Base-by-base conservation (phyloP, 2,113 vertebrate genomes). In the Turnix velox region DNA sequence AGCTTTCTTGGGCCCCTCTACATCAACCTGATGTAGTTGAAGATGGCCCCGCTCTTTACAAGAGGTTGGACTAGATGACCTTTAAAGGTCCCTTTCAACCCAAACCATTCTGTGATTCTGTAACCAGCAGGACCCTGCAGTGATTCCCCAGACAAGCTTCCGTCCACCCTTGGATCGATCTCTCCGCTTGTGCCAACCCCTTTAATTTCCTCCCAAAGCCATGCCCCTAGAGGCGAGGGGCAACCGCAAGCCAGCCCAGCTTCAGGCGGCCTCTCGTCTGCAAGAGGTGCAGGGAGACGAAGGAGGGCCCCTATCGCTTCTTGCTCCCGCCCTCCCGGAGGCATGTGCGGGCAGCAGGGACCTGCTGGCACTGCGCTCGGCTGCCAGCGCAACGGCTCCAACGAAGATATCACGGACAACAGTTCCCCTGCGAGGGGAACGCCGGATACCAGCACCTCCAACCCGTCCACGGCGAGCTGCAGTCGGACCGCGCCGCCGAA, bases 401-500 rank as follows among this genome's bases (percentile, higher is more conserved):
- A 5, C 3, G 14, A 16, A 55, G 33, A 23, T 1, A 23, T 4
- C 27, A 17, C 7, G 1, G 4, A 6, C 2, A 9, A 7, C 19
- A 14, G 3, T 46, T 17, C 13, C 42, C 49, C n/a, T 18, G 5
- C 1, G 7, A 2, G 3, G 3, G 4, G 4, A 8, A 10, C 13
- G 22, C 4, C 25, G 2, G 16, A 13, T 33, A 18, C 18, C 11
- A 1, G 10, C 27, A 7, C n/a, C 14, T 7, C 31, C 14, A 4
- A 22, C 9, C 22, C 33, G 1, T 17, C 24, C 27, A 3, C 12
- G 6, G 37, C 16, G 13, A 46, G 18, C 49, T 1, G 10, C 1
- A 2, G 1, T 59, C 5, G 18, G 7, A 7, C 10, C 51, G 18
- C 8, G 3, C 25, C 5, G 2, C 11, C 0, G 2, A 39, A 7